Conservation (phyloP, 2,888 invertebrate species). For the Campoletis raptor region DNA sequence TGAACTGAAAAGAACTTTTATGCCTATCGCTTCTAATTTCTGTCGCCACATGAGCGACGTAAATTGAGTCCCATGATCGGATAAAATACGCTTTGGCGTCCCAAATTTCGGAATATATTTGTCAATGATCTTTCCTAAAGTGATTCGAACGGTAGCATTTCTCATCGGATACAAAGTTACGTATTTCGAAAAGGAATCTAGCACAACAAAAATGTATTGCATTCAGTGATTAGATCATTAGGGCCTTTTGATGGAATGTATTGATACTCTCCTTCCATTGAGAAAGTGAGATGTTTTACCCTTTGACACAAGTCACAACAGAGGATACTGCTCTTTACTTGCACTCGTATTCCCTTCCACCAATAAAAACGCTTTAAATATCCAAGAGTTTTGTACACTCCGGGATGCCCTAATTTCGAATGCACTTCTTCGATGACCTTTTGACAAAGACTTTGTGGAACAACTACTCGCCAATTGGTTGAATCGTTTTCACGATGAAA, state of each 20-base stretch:
- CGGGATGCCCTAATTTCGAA: slow-evolving; percentile 4
- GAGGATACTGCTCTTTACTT: background rate
- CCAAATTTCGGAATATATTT: slow-evolving; percentile 6
- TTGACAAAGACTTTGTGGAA: background rate
- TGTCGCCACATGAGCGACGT: background rate
- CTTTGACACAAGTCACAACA: slow-evolving; percentile 49
- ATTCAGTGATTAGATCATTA: background rate
- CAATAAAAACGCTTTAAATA: slow-evolving; percentile 20
- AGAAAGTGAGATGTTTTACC: slow-evolving; percentile 47
- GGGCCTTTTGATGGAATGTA: slow-evolving; percentile 10
- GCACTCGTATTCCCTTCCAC: background rate
- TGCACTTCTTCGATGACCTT: background rate
- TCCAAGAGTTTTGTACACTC: background rate
- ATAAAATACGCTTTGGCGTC: background rate
- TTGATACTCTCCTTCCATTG: slow-evolving; percentile 57
- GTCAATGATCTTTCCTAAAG: background rate
- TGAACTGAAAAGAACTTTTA: background rate
- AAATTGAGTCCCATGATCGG: background rate
- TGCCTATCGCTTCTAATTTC: background rate
- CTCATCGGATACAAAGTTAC: slow-evolving; percentile 6
- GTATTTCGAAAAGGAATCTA: slow-evolving; percentile 20
- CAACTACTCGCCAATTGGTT: background rate
- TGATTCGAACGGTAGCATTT: background rate
- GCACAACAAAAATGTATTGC: slow-evolving; percentile 6
- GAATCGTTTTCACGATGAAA: background rate